Evolutionary conservation across 2,888 invertebrate genomes (phyloP).

Genomic region (Megalurothrips usitatus): DNA sequence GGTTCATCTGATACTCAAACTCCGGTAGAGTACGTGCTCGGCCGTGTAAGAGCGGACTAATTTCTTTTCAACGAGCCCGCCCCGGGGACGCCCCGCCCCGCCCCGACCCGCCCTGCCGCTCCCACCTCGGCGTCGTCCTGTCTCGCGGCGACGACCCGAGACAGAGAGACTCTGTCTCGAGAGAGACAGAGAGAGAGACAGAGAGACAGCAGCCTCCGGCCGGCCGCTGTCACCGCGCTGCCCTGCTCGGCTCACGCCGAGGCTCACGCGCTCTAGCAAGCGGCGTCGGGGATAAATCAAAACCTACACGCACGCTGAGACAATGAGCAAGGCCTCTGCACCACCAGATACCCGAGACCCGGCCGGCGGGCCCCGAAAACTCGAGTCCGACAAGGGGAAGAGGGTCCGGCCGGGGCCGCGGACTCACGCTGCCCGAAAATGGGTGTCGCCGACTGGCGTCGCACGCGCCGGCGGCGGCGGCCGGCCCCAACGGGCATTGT

Average conservation of each 20-base stretch:
- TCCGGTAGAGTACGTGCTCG: background rate
- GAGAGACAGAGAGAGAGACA: background rate
- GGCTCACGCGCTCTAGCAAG: background rate
- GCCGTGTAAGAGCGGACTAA: background rate
- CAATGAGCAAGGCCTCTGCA: background rate
- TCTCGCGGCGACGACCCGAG: no score
- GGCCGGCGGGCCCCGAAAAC: background rate
- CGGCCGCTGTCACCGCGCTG: background rate
- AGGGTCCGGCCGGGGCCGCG: no score
- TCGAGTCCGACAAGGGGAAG: no score
- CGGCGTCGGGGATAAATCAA: constrained; percentile 13
- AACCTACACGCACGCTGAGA: background rate
- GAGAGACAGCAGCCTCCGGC: no score
- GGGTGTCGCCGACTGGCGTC: no score
- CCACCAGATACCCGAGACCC: background rate
- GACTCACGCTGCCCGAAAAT: no score
- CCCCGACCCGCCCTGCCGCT: background rate
- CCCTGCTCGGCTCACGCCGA: background rate
- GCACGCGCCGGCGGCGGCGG: no score
- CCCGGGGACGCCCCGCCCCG: background rate
- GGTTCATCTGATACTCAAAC: background rate
- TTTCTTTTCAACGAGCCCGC: background rate
- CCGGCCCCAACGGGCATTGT: no score
- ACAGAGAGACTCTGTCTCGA: no score
- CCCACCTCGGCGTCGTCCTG: background rate